phyloP scores from a whole-genome alignment of 2,113 vertebrate species.

The Hemibagrus wyckioides region DNA sequence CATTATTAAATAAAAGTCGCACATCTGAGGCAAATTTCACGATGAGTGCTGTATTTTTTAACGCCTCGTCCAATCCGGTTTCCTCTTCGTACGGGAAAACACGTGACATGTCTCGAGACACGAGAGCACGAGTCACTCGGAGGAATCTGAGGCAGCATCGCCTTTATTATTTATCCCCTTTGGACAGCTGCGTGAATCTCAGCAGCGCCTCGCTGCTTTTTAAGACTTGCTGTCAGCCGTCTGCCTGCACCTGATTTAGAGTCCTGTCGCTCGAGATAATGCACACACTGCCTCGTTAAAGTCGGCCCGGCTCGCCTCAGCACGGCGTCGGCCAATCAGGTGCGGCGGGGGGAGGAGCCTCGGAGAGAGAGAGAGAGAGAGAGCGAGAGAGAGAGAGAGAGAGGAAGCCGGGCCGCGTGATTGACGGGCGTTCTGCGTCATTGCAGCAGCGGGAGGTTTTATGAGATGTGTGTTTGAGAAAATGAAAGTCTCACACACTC shows the following conservation, averaged over 20 bases:
- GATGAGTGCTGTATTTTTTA: not conserved
- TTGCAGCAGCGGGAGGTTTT: conserved; percentile 38
- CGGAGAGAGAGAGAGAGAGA: not conserved
- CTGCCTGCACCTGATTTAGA: conserved; percentile 62
- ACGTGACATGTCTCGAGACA: not conserved
- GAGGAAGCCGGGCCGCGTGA: not conserved
- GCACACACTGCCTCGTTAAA: conserved; percentile 68
- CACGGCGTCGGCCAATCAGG: conserved; percentile 18
- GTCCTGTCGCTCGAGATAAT: conserved; percentile 69
- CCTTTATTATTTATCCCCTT: conserved; percentile 55
- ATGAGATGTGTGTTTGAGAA: conserved; percentile 9
- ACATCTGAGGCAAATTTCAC: too few relatives aligned
- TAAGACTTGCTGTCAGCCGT: conserved; percentile 57
- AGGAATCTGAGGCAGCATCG: conserved; percentile 41
- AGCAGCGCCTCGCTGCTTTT: conserved; percentile 57
- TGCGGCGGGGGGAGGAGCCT: not conserved
- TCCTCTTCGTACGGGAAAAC: not conserved
- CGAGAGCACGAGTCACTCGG: conserved; percentile 41
- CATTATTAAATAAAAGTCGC: too few relatives aligned
- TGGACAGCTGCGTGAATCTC: conserved; percentile 58
- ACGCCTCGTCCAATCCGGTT: not conserved
- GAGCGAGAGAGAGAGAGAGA: too few relatives aligned
- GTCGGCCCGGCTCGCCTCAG: conserved; percentile 2
- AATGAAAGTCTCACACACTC: not conserved
- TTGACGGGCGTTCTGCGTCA: conserved; percentile 43